These are phyloP conservation scores for Drosophila eugracilis DNA, from an alignment of 1,140 invertebrate genomes.

Conservation along the genomic window DNA sequence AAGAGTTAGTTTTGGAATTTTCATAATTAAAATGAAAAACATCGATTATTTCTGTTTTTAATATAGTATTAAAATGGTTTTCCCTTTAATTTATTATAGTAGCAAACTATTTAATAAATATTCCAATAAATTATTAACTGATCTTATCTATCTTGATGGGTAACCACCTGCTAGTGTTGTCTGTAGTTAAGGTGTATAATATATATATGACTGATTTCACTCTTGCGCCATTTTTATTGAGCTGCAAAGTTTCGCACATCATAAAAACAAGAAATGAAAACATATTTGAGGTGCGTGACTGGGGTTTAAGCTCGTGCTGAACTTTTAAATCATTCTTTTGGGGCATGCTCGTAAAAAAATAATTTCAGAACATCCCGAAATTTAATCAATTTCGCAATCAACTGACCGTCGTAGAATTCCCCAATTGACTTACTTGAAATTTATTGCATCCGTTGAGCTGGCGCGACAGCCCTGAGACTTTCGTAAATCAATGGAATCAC, in stretches of 20 bases:
- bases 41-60: no score
- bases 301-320: slow-evolving; percentile 29
- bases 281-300: slow-evolving; percentile 64
- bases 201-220: slow-evolving; percentile 39
- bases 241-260: slow-evolving; percentile 52
- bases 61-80: no score
- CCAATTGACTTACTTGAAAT: slow-evolving; percentile 59
- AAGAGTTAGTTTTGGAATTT: neutral
- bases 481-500: slow-evolving; percentile 49
- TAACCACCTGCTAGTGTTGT: neutral
- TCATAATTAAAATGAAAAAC: no score
- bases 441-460: slow-evolving; percentile 22
- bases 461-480: slow-evolving; percentile 11
- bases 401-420: slow-evolving; percentile 24
- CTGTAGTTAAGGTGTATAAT: slow-evolving; percentile 1
- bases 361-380: slow-evolving; percentile 21
- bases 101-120: no score
- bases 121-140: neutral
- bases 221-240: slow-evolving; percentile 37
- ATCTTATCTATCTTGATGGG: no score
- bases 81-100: no score
- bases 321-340: slow-evolving; percentile 21
- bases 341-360: slow-evolving; percentile 22
- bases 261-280: slow-evolving; percentile 47
- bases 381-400: slow-evolving; percentile 44